Evolutionary conservation across 2,797 vertebrate genomes (phyloP), one percentile per base, ranked within the genome.

Genomic region (Garrulus glandarius): DNA sequence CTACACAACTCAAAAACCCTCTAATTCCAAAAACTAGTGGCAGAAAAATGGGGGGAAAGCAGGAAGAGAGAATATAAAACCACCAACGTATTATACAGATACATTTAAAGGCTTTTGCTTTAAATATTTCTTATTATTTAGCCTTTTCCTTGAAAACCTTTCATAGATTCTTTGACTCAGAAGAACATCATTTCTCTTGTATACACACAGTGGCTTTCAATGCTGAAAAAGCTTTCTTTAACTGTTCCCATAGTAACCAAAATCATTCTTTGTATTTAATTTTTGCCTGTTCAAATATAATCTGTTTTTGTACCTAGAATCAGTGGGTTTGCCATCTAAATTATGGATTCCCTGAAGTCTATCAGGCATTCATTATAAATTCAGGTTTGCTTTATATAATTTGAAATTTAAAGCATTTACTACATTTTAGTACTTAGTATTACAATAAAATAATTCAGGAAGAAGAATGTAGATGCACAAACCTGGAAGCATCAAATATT

Each of bases 191-290:
- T 87, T 93, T 93, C 59, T 69, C 41, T 60, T 90, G 67, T 84
- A 90, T 50, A 94, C n/a, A 93, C 68, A 91, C 13, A 79, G 55
- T 60, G 20, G n/a, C 60, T 83, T 75, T 21, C 36, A 88, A 65
- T 11, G 18, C 41, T 92, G 77, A 74, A 93, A 96, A 92, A 36
- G 26, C 59, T 49, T 81, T 68, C 80, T 92, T 75, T 93, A 90
- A 72, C 74, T 76, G 89, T 96, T 96, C 30, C 94, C 87, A 95
- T 86, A 88, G 94, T 60, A 96, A 97, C 96, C 13, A 78, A 93
- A 96, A 7, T 27, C 77, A 82, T 84, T 93, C 79, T 92, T 76
- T 67, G 47, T 60, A 90, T 86, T 93, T 96, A 96, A 96, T 86
- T 96, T 79, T 70, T 92, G 72, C 20, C 52, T 92, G 93, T 93